A percentile compares a stretch with the other conserved stretches of the same genome.
phyloP scores from a whole-genome alignment of 1,140 invertebrate species.

The Arctopsyche grandis region DNA sequence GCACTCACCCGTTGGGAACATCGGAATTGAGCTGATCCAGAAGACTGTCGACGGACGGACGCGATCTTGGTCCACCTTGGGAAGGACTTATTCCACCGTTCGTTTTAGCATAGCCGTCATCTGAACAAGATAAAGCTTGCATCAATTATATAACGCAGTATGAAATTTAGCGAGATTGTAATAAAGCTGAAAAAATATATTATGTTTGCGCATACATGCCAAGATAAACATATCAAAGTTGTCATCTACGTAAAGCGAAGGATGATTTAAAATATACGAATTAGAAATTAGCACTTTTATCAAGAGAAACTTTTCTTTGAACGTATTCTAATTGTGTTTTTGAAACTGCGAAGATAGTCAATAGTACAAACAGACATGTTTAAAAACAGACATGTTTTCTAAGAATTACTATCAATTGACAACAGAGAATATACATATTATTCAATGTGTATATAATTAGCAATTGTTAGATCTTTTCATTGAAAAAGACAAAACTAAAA shows the following conservation, averaged over 20 bases:
- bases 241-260: not conserved
- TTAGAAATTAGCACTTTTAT: too few species aligned
- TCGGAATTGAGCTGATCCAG: conserved; percentile 86
- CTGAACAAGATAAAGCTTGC: conserved; percentile 41
- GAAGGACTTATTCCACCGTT: conserved; percentile 63
- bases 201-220: not conserved
- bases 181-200: not conserved
- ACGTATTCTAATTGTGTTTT: too few species aligned
- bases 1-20: conserved; percentile 78
- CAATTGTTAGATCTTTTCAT: too few species aligned
- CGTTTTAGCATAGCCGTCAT: conserved; percentile 61
- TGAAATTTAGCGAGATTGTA: not conserved
- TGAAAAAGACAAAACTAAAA: too few species aligned
- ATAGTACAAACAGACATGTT: too few species aligned
- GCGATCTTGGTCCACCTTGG: conserved; percentile 57
- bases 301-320: too few species aligned
- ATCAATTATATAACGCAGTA: not conserved
- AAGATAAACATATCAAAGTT: conserved; percentile 2
- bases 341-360: too few species aligned
- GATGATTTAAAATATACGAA: too few species aligned
- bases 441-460: too few species aligned
- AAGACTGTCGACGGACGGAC: conserved; percentile 87
- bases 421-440: too few species aligned
- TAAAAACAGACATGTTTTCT: not conserved
- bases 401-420: not conserved